Evolutionary conservation across 2,797 vertebrate genomes (phyloP), one percentile per base, ranked within the genome.

Genomic region (Coccyzus lansbergi): DNA sequence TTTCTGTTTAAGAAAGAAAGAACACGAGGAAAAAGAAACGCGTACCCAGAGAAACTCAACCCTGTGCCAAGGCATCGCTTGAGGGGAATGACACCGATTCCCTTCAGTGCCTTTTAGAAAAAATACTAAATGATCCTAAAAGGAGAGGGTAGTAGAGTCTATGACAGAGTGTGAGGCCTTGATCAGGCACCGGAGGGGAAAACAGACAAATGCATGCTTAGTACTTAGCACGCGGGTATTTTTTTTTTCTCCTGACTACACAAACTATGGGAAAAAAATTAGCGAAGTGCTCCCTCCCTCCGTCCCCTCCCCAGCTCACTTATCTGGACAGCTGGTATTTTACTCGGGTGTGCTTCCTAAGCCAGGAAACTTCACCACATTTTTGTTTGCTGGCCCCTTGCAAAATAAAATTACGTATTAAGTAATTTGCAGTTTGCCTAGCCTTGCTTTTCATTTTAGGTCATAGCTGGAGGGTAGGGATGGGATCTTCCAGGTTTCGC

Each of bases 271-370:
- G 85, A 94, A 93, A 94, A 93, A 94, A 93, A 92, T 93, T 88
- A 70, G 40, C 22, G 26, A 90, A 92, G 91, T 52, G 88, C 58
- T 86, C 83, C 51, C 69, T 90, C 80, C 81, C 94, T 93, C 95
- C 92, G 21, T 95, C 94, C 95, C 93, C 95, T 93, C 77, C 92
- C 70, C 92, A 83, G 76, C 93, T 94, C 83, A 91, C 93, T 95
- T 94, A 95, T 96, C 93, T 93, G 94, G 88, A 83, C 94, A 93
- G 95, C 95, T 94, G 93, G 88, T 94, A 93, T 97, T 97, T 96
- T 93, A 95, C 94, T 95, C 91, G 90, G 92, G 88, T 95, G 92
- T 92, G 82, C 92, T 96, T 94, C 86, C 92, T 92, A 96, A 93
- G 92, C 93, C 96, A 95, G 79, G 94, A 94, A 97, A 97, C 93